A percentile compares a stretch with the other conserved stretches of the same genome.
These are phyloP conservation scores for Dendrocincla fuliginosa DNA, from an alignment of 2,797 vertebrate genomes.

Conservation along the genomic window DNA sequence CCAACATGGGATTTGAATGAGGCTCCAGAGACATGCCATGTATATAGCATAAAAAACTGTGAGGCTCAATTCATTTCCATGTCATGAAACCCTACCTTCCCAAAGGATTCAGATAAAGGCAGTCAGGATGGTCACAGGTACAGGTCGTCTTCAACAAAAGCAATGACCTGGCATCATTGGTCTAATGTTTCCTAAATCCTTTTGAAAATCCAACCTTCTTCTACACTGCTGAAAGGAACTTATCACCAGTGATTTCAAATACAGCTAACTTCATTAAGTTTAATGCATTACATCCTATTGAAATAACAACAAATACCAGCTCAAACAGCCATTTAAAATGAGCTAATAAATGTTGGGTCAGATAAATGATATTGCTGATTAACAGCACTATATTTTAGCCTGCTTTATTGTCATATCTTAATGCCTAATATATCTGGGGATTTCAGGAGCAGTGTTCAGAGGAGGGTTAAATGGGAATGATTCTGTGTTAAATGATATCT, in stretches of 20 bases:
- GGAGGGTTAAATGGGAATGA: neutral
- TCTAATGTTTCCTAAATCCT: neutral
- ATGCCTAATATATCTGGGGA: neutral
- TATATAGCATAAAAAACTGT: neutral
- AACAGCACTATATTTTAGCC: neutral
- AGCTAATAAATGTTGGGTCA: neutral
- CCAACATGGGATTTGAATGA: neutral
- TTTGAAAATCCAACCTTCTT: neutral
- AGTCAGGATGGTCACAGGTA: neutral
- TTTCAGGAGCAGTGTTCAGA: neutral
- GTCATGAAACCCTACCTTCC: neutral
- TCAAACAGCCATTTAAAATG: neutral
- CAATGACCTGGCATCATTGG: neutral
- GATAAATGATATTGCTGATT: neutral
- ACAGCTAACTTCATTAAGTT: neutral
- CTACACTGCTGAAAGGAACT: neutral
- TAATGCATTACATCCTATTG: neutral
- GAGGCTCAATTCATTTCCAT: neutral
- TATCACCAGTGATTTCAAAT: neutral
- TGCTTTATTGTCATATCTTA: neutral
- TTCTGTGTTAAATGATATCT: neutral
- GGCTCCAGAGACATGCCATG: neutral
- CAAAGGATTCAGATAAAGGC: neutral
- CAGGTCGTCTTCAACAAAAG: neutral
- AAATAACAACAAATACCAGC: neutral